A percentile compares a stretch with the other conserved stretches of the same genome.
phyloP scores from a whole-genome alignment of 2,113 vertebrate species.

The Hemiscyllium ocellatum region DNA sequence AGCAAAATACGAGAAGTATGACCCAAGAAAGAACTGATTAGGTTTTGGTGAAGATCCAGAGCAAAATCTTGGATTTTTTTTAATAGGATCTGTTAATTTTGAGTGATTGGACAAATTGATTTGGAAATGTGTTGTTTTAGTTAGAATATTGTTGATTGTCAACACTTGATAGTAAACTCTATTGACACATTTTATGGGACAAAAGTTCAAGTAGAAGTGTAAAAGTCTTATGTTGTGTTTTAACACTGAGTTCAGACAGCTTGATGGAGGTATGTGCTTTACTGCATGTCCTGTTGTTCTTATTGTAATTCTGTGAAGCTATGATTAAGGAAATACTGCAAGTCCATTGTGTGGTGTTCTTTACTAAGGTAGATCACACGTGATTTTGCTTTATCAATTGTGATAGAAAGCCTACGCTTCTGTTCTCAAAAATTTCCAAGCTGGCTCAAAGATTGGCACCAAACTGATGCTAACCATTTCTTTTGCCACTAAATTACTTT shows the following conservation, averaged over 20 bases:
- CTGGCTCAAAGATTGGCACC: neutral
- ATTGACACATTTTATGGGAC: neutral
- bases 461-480: neutral
- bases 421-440: neutral
- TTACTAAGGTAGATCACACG: neutral
- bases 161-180: neutral
- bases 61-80: neutral
- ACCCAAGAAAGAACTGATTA: neutral
- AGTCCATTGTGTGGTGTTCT: neutral
- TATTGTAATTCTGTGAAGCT: neutral
- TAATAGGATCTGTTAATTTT: neutral
- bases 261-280: neutral
- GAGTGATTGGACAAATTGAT: too few relatives aligned
- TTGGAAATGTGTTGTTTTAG: too few relatives aligned
- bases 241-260: neutral
- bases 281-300: neutral
- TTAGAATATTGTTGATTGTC: neutral
- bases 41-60: neutral
- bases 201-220: too few relatives aligned
- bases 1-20: neutral
- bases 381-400: neutral
- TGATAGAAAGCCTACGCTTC: neutral
- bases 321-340: neutral
- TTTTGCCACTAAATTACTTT: neutral
- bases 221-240: neutral